Evolutionary conservation across 2,888 invertebrate species (phyloP).

Genomic region (Strigamia maritima): DNA sequence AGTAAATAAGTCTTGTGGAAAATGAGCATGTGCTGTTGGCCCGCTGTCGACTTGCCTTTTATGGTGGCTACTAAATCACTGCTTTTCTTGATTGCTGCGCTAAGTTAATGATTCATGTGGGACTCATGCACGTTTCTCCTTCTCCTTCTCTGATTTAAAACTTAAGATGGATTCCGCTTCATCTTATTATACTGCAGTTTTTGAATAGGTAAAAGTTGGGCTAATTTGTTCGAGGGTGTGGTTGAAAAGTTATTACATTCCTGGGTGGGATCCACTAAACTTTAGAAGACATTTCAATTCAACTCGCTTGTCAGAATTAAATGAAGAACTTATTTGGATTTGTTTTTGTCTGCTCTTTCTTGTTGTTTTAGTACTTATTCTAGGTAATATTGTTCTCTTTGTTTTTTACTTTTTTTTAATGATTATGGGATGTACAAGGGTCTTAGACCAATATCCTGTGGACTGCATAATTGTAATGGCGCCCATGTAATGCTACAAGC

Average conservation of each 20-base stretch:
- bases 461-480: too few relatives aligned
- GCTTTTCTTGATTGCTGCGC: slow-evolving; percentile 22
- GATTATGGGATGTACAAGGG: too few relatives aligned
- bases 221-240: slow-evolving; percentile 13
- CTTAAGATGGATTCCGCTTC: slow-evolving; percentile 13
- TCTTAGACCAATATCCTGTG: too few relatives aligned
- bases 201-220: slow-evolving; percentile 9
- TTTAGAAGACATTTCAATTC: background rate
- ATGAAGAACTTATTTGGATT: background rate
- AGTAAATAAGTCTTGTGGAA: slow-evolving; percentile 29
- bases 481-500: too few relatives aligned
- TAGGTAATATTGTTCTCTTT: too few relatives aligned
- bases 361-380: too few relatives aligned
- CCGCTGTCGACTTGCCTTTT: slow-evolving; percentile 24
- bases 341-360: too few relatives aligned
- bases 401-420: too few relatives aligned
- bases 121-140: slow-evolving; percentile 9
- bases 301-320: background rate
- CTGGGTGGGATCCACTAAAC: background rate
- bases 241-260: background rate
- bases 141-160: slow-evolving; percentile 19
- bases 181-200: background rate
- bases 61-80: slow-evolving; percentile 24
- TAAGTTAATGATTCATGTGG: slow-evolving; percentile 24
- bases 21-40: slow-evolving; percentile 17